phyloP scores from a whole-genome alignment of 2,888 invertebrate species.

The Dasypogon diadema region DNA sequence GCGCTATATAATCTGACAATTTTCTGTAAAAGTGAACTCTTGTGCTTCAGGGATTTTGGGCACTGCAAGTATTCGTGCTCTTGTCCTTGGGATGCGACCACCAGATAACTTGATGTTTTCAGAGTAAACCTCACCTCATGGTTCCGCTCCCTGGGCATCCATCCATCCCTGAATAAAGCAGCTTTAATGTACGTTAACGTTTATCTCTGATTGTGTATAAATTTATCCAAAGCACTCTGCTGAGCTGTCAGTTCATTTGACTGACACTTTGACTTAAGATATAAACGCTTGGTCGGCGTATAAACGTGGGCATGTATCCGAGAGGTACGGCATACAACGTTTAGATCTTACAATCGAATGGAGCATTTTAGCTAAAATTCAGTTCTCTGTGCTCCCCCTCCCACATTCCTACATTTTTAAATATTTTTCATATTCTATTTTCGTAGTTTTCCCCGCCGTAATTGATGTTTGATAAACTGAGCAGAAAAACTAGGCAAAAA shows the following conservation, averaged over 20 bases:
- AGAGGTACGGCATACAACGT: constrained; percentile 30
- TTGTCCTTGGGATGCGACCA: background rate
- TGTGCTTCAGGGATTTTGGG: too few relatives aligned
- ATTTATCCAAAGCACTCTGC: constrained; percentile 62
- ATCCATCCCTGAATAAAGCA: constrained; percentile 29
- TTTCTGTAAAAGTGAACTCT: too few relatives aligned
- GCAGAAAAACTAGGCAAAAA: constrained; percentile 17
- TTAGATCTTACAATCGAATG: constrained; percentile 33
- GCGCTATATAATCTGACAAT: too few relatives aligned
- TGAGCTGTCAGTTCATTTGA: constrained; percentile 65
- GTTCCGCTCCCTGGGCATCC: constrained; percentile 26
- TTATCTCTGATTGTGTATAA: constrained; percentile 54
- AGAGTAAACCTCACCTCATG: background rate
- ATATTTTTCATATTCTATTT: constrained; percentile 24
- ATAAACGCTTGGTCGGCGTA: constrained; percentile 59
- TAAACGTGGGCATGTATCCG: constrained; percentile 30
- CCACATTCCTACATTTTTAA: background rate
- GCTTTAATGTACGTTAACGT: constrained; percentile 23
- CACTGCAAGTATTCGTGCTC: too few relatives aligned
- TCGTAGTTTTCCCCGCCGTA: constrained; percentile 14
- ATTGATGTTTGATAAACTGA: constrained; percentile 32
- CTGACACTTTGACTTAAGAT: constrained; percentile 67
- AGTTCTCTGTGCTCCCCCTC: background rate
- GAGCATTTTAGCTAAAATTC: constrained; percentile 19
- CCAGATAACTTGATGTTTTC: background rate